These are phyloP conservation scores for Kryptolebias ocellatus DNA, from an alignment of 2,797 vertebrate species.

Conservation along the genomic window DNA sequence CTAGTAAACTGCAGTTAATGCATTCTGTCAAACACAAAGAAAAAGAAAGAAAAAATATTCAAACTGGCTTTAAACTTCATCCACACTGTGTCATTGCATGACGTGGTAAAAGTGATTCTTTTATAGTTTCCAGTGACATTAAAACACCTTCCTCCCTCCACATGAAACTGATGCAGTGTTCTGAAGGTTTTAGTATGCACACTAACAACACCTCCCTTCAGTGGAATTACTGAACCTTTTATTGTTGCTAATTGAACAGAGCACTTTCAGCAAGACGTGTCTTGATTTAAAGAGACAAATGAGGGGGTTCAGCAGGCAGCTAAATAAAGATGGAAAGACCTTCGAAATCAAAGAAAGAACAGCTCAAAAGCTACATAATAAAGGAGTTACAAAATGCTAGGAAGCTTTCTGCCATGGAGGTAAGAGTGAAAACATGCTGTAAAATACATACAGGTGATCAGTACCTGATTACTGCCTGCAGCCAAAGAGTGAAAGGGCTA, in stretches of 20 bases:
- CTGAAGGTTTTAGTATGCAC: constrained; percentile 30
- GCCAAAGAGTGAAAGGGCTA: too few relatives aligned
- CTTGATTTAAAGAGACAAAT: constrained; percentile 29
- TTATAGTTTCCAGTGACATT: not conserved
- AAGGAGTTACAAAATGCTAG: not conserved
- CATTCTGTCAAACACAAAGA: too few relatives aligned
- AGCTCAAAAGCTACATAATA: not conserved
- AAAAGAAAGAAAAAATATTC: too few relatives aligned
- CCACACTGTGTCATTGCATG: too few relatives aligned
- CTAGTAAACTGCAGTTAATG: too few relatives aligned
- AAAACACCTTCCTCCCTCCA: not conserved
- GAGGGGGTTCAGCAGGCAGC: not conserved
- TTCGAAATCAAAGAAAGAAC: not conserved
- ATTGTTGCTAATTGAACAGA: constrained; percentile 50
- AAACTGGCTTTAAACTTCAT: too few relatives aligned
- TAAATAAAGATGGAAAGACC: constrained; percentile 23
- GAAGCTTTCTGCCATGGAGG: not conserved
- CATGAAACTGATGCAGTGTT: constrained; percentile 10
- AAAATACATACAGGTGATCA: too few relatives aligned
- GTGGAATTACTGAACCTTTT: constrained; percentile 50
- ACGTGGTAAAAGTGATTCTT: not conserved
- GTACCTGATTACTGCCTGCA: too few relatives aligned
- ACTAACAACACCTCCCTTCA: constrained; percentile 34
- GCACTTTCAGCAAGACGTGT: constrained; percentile 38
- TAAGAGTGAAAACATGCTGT: not conserved